Conservation (phyloP, 2,797 vertebrate species). For the Centropyge bicolor region DNA sequence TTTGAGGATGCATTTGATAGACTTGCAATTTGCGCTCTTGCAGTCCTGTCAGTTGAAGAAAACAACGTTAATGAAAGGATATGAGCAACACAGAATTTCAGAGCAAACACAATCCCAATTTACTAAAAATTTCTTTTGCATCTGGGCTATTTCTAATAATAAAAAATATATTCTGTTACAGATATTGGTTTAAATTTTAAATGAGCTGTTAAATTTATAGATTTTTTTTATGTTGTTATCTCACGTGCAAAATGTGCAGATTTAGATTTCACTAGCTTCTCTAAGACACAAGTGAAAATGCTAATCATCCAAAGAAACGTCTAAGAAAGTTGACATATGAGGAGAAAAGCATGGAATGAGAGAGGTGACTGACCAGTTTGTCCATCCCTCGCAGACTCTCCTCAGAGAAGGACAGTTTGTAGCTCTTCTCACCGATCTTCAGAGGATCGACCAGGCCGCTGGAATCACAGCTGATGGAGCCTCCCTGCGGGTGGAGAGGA, state of each 20-base stretch:
- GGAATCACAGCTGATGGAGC: slow-evolving; percentile 85
- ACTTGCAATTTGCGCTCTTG: slow-evolving; percentile 83
- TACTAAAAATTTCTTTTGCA: background rate
- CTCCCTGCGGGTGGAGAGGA: slow-evolving; percentile 64
- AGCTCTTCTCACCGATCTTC: slow-evolving; percentile 80
- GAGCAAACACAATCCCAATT: background rate
- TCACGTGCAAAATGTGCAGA: background rate
- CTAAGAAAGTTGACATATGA: background rate
- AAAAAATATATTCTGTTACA: background rate
- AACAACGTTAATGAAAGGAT: background rate
- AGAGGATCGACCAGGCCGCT: slow-evolving; percentile 83
- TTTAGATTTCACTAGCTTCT: background rate
- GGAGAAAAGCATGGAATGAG: background rate
- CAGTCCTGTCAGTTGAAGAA: slow-evolving; percentile 85
- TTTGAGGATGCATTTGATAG: slow-evolving; percentile 88
- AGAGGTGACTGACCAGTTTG: slow-evolving; percentile 85
- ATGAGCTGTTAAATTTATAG: background rate
- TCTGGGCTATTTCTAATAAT: background rate
- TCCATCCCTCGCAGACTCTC: slow-evolving; percentile 86
- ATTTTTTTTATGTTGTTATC: too few species aligned
- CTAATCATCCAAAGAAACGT: background rate
- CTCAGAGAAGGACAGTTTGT: slow-evolving; percentile 83
- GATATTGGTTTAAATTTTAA: background rate
- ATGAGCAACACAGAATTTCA: background rate
- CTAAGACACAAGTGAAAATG: background rate